Evolutionary conservation across 2,888 invertebrate species (phyloP).

Genomic region (Cynaeus angustus): DNA sequence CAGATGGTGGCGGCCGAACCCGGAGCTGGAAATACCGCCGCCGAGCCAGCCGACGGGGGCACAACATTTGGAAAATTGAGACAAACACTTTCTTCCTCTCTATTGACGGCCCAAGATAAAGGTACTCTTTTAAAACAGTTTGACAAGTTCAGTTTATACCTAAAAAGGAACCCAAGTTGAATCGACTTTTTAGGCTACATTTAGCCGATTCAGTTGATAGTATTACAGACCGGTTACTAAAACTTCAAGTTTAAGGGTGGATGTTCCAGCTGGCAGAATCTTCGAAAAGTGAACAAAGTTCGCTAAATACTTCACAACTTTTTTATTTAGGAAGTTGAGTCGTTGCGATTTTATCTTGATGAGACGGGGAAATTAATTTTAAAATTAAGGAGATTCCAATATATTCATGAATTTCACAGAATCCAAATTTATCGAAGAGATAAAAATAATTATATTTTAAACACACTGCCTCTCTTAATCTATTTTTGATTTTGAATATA

Average conservation of each 20-base stretch:
- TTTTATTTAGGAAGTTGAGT: slow-evolving; percentile 17
- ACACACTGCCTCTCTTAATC: neutral
- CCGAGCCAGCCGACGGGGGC: slow-evolving; percentile 80
- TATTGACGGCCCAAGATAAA: slow-evolving; percentile 89
- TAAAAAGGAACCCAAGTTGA: too few relatives aligned
- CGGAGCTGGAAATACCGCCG: slow-evolving; percentile 75
- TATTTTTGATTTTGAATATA: slow-evolving; percentile 5
- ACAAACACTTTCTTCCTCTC: slow-evolving; percentile 86
- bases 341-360: slow-evolving; percentile 17
- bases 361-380: slow-evolving; percentile 19
- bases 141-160: too few relatives aligned
- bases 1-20: slow-evolving; percentile 92
- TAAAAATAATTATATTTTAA: too few relatives aligned
- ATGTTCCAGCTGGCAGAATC: slow-evolving; percentile 9
- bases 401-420: too few relatives aligned
- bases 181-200: neutral
- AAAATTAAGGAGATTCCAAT: neutral
- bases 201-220: neutral
- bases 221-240: slow-evolving; percentile 5
- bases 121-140: slow-evolving; percentile 72
- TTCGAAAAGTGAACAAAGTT: slow-evolving; percentile 23
- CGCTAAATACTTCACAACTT: slow-evolving; percentile 1
- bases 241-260: slow-evolving; percentile 14
- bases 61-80: slow-evolving; percentile 87
- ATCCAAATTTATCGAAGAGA: too few relatives aligned